phyloP scores from a whole-genome alignment of 2,797 vertebrate species.

The Pyrocephalus nanus region DNA sequence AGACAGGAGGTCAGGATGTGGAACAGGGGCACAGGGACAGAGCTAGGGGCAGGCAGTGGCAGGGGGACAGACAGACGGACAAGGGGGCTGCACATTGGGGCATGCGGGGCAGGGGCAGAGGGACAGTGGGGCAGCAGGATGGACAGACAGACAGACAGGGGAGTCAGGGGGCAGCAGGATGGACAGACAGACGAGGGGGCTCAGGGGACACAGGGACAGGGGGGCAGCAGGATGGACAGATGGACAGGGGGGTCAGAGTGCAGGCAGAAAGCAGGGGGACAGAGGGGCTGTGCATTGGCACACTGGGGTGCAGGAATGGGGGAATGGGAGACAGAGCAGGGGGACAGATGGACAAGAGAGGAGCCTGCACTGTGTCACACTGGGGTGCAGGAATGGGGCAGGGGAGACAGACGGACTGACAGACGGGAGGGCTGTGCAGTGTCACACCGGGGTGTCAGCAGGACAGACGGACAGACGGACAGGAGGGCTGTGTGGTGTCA shows the following conservation, averaged over 20 bases:
- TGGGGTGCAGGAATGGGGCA: not conserved
- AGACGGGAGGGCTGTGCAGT: not conserved
- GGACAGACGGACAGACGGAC: not conserved
- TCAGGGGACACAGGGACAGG: too few species aligned
- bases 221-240: rapidly evolving
- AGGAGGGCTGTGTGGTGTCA: not conserved
- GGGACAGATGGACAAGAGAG: not conserved
- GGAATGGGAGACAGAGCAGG: not conserved
- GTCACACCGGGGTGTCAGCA: not conserved
- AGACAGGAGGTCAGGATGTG: not conserved
- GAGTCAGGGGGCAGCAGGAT: rapidly evolving
- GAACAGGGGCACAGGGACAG: not conserved
- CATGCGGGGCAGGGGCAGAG: too few species aligned
- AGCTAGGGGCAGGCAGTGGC: not conserved
- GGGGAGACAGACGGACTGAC: not conserved
- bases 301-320: not conserved
- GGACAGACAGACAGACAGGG: rapidly evolving
- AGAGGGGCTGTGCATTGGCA: not conserved
- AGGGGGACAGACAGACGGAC: not conserved
- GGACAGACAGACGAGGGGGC: not conserved
- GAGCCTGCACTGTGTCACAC: not conserved
- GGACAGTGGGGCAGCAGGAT: rapidly evolving
- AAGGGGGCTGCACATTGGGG: not conserved
- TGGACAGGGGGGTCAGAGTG: rapidly evolving
- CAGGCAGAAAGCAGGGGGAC: not conserved